Base-by-base conservation (phyloP, 2,888 invertebrate genomes). In the Drosophila koepferae region DNA sequence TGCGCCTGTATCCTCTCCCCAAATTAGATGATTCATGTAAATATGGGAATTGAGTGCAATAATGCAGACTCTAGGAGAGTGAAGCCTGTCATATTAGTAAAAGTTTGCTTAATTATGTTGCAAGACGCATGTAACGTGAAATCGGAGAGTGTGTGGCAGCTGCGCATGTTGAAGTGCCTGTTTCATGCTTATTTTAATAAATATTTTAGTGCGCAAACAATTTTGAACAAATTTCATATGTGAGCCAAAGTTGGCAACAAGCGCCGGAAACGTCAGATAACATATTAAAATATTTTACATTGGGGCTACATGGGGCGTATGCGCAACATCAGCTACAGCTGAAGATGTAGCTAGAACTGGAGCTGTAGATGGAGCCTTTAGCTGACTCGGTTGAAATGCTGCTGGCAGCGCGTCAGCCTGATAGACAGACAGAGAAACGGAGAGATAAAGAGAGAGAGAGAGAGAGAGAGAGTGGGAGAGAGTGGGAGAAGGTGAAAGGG, bases 141-240 rank as follows among this genome's bases (percentile, higher is more conserved):
- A n/a, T 14, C 2, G 34, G 55, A 12, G 62, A 18, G 69, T 31
- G 28, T 46, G 43, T 34, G 31, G 31, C 31, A n/a, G 12, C 23
- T 14, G n/a, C n/a, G 20, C 51, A 43, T 53, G 36, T 20, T 36
- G 3, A 20, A 53, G 53, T 23, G 69, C 69, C 48, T 20, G 36
- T 36, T 49, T 6, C 61, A 12, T 59, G 46, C 31, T 41, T 62
- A 56, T 77, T 88, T 88, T 84, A 90, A 90, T 90, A 86, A 76
- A 88, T 89, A 90, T 77, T 84, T 88, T 72, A 89, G 67, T 68
- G 59, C 54, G 65, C 56, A 71, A 84, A 86, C 89, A 88, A 82
- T 89, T 89, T 68, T 41, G 46, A 78, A 78, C 82, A 81, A 68
- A 68, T 82, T 89, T 89, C 64, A 82, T 88, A 85, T 69, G 48